Conservation (phyloP, 2,888 invertebrate genomes). For the Perithous albicinctus region DNA sequence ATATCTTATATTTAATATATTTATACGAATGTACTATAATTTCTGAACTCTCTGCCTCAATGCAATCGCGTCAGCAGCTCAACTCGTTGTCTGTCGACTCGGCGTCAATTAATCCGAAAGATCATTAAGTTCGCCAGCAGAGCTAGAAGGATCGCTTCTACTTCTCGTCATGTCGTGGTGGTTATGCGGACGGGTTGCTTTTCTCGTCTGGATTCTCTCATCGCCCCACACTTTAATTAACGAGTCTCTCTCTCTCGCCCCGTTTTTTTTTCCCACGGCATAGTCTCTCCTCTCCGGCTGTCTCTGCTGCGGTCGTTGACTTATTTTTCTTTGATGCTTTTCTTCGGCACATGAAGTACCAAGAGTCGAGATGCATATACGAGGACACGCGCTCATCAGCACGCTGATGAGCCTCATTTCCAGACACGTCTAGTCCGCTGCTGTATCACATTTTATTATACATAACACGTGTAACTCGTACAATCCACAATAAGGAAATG, state of each 20-base stretch:
- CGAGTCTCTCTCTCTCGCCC: constrained; percentile 49
- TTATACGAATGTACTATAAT: not conserved
- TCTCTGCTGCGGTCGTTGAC: constrained; percentile 52
- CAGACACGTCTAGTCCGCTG: not conserved
- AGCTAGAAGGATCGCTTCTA: constrained; percentile 57
- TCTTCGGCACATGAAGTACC: constrained; percentile 24
- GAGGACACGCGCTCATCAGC: constrained; percentile 12
- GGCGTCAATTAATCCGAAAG: constrained; percentile 65
- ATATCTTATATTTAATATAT: not conserved
- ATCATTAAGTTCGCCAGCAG: constrained; percentile 59
- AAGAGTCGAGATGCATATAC: constrained; percentile 35
- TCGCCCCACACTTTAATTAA: constrained; percentile 61
- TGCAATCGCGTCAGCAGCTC: constrained; percentile 46
- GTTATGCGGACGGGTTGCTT: constrained; percentile 16
- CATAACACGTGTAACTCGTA: not conserved
- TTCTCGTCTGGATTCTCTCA: constrained; percentile 35
- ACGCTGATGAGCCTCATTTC: constrained; percentile 27
- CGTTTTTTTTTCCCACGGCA: constrained; percentile 54
- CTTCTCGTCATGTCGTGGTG: constrained; percentile 38
- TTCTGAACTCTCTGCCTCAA: not conserved
- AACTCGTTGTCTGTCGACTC: constrained; percentile 50
- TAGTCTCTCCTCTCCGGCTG: not conserved
- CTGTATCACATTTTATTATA: not conserved
- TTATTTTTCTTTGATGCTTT: constrained; percentile 44
- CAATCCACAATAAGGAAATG: constrained; percentile 39